Conservation (phyloP, 1,140 invertebrate genomes). For the Papilio polytes region DNA sequence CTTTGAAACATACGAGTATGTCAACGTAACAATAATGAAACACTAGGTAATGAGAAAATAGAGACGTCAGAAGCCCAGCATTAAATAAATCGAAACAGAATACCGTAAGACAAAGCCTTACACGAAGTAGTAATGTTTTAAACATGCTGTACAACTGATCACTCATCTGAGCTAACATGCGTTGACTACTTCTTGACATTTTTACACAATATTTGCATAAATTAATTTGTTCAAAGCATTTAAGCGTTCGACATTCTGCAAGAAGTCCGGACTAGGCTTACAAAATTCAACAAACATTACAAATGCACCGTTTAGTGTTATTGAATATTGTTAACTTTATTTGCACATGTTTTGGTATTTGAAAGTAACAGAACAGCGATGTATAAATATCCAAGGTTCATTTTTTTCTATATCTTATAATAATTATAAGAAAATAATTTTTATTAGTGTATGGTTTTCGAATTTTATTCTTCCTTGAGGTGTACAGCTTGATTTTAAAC, state of each 20-base stretch:
- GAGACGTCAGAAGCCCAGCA: no score
- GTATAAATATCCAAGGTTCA: not conserved
- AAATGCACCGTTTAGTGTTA: conserved; percentile 28
- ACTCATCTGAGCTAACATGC: conserved; percentile 33
- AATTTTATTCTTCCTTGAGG: not conserved
- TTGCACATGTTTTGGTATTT: conserved; percentile 22
- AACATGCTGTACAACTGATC: conserved; percentile 11
- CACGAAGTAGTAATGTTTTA: conserved; percentile 13
- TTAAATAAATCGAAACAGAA: conserved; percentile 6
- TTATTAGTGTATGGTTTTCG: not conserved
- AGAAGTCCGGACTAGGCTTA: conserved; percentile 42
- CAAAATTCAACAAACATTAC: conserved; percentile 43
- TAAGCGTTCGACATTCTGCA: conserved; percentile 46
- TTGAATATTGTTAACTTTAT: conserved; percentile 29
- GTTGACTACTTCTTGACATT: conserved; percentile 39
- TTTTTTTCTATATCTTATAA: no score
- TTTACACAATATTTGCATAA: conserved; percentile 63
- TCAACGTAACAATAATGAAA: no score
- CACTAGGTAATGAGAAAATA: no score
- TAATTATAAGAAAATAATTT: not conserved
- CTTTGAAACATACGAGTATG: no score
- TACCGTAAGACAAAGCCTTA: not conserved
- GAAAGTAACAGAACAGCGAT: conserved; percentile 16
- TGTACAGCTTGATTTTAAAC: no score
- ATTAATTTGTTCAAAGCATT: conserved; percentile 61